Conservation (phyloP, 1,140 invertebrate species). For the Psix sp. region DNA sequence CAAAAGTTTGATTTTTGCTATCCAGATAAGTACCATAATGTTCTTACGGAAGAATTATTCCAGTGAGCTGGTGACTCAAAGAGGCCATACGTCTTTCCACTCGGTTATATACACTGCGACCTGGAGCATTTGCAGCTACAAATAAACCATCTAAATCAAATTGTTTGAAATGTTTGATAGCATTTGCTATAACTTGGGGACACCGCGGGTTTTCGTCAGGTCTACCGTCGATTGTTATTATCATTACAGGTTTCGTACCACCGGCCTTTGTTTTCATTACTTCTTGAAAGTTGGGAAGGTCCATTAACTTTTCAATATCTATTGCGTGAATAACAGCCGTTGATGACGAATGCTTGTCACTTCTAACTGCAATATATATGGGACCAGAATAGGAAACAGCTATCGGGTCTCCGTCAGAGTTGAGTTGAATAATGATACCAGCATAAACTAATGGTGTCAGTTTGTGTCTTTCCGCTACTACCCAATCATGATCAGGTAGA, state of each 20-base stretch:
- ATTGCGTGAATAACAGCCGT: constrained; percentile 29
- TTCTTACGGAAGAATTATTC: constrained; percentile 69
- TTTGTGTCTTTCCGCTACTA: constrained; percentile 69
- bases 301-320: constrained; percentile 11
- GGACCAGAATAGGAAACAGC: constrained; percentile 69
- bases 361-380: constrained; percentile 71
- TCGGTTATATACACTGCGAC: constrained; percentile 64
- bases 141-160: constrained; percentile 67
- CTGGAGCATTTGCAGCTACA: constrained; percentile 72
- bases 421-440: constrained; percentile 47
- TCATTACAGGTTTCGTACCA: constrained; percentile 5
- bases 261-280: constrained; percentile 50
- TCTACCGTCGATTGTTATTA: constrained; percentile 22
- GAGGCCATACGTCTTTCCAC: constrained; percentile 68
- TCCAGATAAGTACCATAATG: constrained; percentile 70
- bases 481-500: constrained; percentile 75
- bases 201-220: constrained; percentile 18
- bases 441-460: constrained; percentile 68
- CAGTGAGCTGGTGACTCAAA: constrained; percentile 66
- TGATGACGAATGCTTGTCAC: constrained; percentile 63
- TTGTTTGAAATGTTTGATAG: constrained; percentile 9
- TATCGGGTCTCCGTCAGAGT: constrained; percentile 53
- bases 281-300: constrained; percentile 13
- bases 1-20: constrained; percentile 62
- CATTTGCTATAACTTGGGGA: not conserved